Base-by-base conservation (phyloP, 2,888 invertebrate species). In the Nymphalis polychloros region DNA sequence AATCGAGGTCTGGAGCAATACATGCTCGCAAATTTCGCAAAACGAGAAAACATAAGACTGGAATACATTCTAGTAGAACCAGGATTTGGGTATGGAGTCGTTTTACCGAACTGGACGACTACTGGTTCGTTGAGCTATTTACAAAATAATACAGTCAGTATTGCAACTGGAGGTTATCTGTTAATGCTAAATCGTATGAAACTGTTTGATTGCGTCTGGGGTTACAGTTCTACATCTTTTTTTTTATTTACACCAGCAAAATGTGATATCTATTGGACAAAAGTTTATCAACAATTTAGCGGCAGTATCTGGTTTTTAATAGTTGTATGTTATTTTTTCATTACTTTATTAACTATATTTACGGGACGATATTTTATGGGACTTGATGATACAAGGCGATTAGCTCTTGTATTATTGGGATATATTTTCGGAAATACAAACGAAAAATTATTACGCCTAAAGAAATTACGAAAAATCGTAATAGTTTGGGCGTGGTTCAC, bases 401-500 rank as follows among this genome's bases (percentile, higher is more conserved):
- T 77, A 7, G 81, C 83, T 17, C 73, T 87, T 31, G 69, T 78
- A 71, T 63, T 86, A 41, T 85, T 82, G 80, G 88, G 85, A 20
- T 86, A 84, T 67, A 79, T 85, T 67, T 80, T 81, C 59, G 79
- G 77, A 16, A 84, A 85, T 27, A 75, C 81, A 8, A 79, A 81
- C 62, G 66, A 72, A 47, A 79, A 76, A 1, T 70, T 86, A 53
- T 74, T 81, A 2, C 79, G 69, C 67, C 73, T 79, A 8, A 79
- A 76, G 57, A 77, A 76, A 48, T 75, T 85, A 46, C 80, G 82
- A 73, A 65, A 72, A 0, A 70, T 88, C 10, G 76, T 85, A 31
- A 63, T 84, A 31, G 76, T 75, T 63, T 89, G 89, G 89, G 77
- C 86, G 70, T 83, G 84, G 81, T 89, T 86, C 48, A 81, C 87